Percentiles rank a stretch among this genome's conserved stretches.
phyloP scores from a whole-genome alignment of 2,113 vertebrate species.

The Coptodon bakossiorum region DNA sequence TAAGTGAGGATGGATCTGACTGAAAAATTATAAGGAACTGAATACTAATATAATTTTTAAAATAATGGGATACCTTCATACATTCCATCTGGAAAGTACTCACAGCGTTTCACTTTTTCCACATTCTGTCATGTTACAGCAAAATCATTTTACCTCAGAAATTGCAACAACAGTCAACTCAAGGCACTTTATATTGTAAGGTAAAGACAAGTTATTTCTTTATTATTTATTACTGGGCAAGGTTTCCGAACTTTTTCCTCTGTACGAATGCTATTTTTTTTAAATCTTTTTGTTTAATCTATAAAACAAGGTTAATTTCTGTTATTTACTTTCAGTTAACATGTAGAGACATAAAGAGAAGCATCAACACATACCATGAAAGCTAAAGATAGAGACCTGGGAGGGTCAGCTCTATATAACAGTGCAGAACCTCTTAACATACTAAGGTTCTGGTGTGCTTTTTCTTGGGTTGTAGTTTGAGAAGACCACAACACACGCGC shows the following conservation, averaged over 20 bases:
- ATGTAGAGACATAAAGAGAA: not conserved
- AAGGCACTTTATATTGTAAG: not conserved
- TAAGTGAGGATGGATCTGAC: not conserved
- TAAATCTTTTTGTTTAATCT: not conserved
- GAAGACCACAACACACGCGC: conserved; percentile 29
- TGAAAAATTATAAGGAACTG: not conserved
- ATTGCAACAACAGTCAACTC: not conserved
- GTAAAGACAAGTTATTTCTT: not conserved
- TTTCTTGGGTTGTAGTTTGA: conserved; percentile 30
- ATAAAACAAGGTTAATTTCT: not conserved
- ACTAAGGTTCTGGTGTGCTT: not conserved
- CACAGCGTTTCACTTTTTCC: not conserved
- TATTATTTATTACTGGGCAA: not conserved
- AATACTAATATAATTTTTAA: not conserved
- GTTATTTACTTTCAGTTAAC: not conserved
- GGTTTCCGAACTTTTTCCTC: not conserved
- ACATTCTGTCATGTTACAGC: not conserved
- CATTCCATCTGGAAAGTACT: not conserved
- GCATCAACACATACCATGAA: not conserved
- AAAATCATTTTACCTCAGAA: not conserved
- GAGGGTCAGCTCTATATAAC: conserved; percentile 12
- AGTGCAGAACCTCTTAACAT: not conserved
- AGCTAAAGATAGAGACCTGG: conserved; percentile 11
- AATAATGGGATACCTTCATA: not conserved
- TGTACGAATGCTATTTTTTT: not conserved